phyloP scores from a whole-genome alignment of 2,797 vertebrate species.

The Thamnophis elegans region DNA sequence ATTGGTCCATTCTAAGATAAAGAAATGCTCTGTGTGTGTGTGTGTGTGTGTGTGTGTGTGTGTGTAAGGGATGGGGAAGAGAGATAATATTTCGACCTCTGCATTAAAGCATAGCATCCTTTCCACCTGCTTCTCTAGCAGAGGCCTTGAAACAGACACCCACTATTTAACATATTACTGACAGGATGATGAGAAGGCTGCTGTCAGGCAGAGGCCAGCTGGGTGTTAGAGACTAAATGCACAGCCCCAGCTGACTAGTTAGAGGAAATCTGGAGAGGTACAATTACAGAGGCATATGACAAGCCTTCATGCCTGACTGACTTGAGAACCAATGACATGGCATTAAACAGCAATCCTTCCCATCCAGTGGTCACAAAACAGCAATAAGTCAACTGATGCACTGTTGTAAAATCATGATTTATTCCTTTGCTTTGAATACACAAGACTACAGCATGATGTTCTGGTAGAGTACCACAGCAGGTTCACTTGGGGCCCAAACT shows the following conservation, averaged over 20 bases:
- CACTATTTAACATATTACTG: conserved; percentile 95
- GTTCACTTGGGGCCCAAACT: conserved; percentile 79
- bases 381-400: conserved; percentile 91
- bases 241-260: conserved; percentile 94
- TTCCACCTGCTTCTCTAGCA: conserved; percentile 76
- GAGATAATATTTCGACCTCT: conserved; percentile 57
- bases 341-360: conserved; percentile 84
- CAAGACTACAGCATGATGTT: conserved; percentile 75
- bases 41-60: background rate
- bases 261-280: conserved; percentile 85
- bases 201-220: conserved; percentile 86
- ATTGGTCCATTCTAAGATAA: background rate
- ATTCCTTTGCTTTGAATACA: conserved; percentile 87
- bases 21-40: background rate
- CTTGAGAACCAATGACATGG: conserved; percentile 78
- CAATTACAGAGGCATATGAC: conserved; percentile 94
- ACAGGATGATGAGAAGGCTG: conserved; percentile 91
- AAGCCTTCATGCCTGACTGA: conserved; percentile 89
- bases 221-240: conserved; percentile 73
- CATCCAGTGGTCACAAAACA: conserved; percentile 87
- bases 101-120: conserved; percentile 60
- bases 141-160: conserved; percentile 76
- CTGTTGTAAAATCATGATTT: conserved; percentile 95
- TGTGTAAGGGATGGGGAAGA: background rate
- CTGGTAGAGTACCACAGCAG: conserved; percentile 80